A percentile compares a stretch with the other conserved stretches of the same genome.
Conservation (phyloP, 2,797 vertebrate genomes). For the Pseudochaenichthys georgianus region DNA sequence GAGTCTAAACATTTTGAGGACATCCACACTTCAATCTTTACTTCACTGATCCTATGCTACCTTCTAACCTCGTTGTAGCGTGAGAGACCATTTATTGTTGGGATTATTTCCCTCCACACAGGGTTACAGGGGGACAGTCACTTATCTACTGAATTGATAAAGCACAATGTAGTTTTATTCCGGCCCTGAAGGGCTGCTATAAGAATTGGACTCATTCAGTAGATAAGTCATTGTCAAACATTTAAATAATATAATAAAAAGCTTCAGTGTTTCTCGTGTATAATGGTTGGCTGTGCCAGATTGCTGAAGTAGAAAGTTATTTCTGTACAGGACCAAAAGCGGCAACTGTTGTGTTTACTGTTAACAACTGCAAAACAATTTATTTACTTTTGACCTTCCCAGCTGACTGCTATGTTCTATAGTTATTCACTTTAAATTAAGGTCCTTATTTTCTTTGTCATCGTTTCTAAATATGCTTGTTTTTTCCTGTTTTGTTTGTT, state of each 20-base stretch:
- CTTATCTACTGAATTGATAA: too few species aligned
- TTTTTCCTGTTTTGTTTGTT: conserved; percentile 13
- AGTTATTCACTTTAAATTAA: conserved; percentile 21
- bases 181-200: not conserved
- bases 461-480: conserved; percentile 18
- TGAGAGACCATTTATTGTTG: not conserved
- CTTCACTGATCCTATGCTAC: not conserved
- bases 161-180: not conserved
- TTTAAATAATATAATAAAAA: conserved; percentile 16
- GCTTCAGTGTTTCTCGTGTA: too few species aligned
- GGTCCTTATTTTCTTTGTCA: conserved; percentile 43
- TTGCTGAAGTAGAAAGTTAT: conserved; percentile 42
- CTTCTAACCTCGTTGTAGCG: conserved; percentile 1
- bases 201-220: conserved; percentile 16
- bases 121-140: not conserved
- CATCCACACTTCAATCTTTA: not conserved
- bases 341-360: conserved; percentile 24
- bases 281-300: conserved; percentile 1
- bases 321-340: conserved; percentile 27
- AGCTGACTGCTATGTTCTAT: conserved; percentile 21
- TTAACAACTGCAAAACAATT: conserved; percentile 32
- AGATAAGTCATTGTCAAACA: conserved; percentile 34
- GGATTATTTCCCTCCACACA: not conserved
- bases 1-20: not conserved
- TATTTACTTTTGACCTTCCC: conserved; percentile 5